Percentiles rank a stretch among this genome's conserved stretches.
These are phyloP conservation scores for Protonemura montana DNA, from an alignment of 2,888 invertebrate genomes.

Conservation along the genomic window DNA sequence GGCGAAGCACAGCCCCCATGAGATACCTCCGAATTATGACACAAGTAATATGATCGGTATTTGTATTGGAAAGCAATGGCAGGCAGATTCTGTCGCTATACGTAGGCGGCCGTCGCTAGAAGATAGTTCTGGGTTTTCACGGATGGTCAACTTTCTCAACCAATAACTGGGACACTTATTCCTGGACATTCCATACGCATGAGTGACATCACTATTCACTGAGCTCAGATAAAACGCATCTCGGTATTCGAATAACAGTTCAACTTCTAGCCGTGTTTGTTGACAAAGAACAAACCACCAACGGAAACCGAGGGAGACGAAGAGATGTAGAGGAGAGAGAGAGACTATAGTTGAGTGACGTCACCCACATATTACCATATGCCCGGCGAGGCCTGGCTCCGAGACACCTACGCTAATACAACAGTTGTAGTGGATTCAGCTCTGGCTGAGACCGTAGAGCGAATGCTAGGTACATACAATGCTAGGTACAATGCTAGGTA, in stretches of 20 bases:
- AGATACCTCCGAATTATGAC: too few species aligned
- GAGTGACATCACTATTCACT: not conserved
- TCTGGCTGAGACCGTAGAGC: too few species aligned
- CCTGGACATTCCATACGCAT: not conserved
- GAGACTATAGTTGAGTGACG: slow-evolving; percentile 14
- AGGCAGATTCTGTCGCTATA: too few species aligned
- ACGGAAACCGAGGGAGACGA: not conserved
- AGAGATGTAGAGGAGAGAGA: not conserved
- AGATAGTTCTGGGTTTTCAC: not conserved
- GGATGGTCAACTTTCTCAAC: not conserved
- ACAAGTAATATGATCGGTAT: too few species aligned
- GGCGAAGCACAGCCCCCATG: too few species aligned
- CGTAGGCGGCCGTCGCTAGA: not conserved
- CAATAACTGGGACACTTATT: not conserved
- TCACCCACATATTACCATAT: slow-evolving; percentile 24
- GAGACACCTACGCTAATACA: slow-evolving; percentile 37
- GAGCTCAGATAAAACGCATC: not conserved
- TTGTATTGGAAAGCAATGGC: too few species aligned
- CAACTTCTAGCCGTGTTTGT: not conserved
- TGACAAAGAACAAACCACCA: not conserved
- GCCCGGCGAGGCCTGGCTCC: not conserved
- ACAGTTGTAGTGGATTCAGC: too few species aligned
- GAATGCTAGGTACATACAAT: too few species aligned
- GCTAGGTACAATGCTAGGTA: too few species aligned
- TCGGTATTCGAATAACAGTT: not conserved